phyloP scores from a whole-genome alignment of 2,113 vertebrate genomes.

The Leptocoma aspasia region DNA sequence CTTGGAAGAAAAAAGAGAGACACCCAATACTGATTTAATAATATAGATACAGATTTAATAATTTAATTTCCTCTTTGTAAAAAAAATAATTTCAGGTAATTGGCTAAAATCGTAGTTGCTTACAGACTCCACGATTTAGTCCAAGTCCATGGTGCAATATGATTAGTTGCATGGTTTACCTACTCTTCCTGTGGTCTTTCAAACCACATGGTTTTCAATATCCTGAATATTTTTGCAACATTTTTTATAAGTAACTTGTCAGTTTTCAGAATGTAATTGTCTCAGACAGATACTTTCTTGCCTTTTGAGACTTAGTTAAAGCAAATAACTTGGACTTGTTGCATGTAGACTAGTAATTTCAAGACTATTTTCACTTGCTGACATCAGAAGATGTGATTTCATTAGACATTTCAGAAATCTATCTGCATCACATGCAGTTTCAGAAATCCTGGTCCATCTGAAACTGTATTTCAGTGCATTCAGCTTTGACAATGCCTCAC shows the following conservation, averaged over 20 bases:
- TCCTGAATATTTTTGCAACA: background rate
- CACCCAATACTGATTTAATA: background rate
- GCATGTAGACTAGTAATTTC: background rate
- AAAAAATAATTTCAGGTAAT: background rate
- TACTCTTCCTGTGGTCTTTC: background rate
- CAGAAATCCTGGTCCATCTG: background rate
- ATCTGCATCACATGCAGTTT: background rate
- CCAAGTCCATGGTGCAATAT: background rate
- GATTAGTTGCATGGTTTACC: background rate
- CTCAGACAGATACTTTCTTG: background rate
- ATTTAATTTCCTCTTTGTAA: background rate
- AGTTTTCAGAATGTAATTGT: background rate
- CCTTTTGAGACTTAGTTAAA: background rate
- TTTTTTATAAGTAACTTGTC: background rate
- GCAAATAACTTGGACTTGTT: background rate
- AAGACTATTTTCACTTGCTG: background rate
- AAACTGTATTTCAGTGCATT: background rate
- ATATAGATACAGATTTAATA: background rate
- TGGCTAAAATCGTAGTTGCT: background rate
- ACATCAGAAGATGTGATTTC: background rate
- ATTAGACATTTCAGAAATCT: background rate
- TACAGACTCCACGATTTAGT: background rate
- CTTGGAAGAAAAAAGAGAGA: background rate
- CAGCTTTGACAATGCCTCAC: background rate
- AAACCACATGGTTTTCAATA: background rate